A percentile compares a stretch with the other conserved stretches of the same genome.
These are phyloP conservation scores for Perca fluviatilis DNA, from an alignment of 2,113 vertebrate genomes.

Conservation along the genomic window DNA sequence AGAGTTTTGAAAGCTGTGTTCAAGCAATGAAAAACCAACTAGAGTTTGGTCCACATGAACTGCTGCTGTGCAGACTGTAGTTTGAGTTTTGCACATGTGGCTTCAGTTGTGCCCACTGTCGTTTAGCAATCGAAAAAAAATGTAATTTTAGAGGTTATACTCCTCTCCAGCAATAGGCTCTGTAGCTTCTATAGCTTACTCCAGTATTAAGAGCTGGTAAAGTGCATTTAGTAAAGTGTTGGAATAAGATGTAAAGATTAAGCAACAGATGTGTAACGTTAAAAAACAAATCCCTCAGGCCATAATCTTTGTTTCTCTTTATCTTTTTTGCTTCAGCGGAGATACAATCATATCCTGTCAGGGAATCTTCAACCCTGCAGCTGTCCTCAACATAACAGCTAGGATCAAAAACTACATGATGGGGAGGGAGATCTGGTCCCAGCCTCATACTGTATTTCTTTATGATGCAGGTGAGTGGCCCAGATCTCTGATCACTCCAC, in stretches of 20 bases:
- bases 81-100: too few relatives aligned
- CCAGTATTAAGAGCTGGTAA: not conserved
- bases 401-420: slow-evolving; percentile 7
- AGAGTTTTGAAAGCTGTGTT: too few relatives aligned
- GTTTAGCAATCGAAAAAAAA: too few relatives aligned
- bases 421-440: slow-evolving; percentile 41
- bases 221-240: not conserved
- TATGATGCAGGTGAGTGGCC: not conserved
- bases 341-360: not conserved
- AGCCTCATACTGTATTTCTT: slow-evolving; percentile 1
- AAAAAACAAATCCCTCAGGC: not conserved
- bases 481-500: not conserved
- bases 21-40: too few relatives aligned
- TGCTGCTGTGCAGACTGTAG: too few relatives aligned
- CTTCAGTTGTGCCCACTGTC: too few relatives aligned
- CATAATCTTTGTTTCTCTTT: not conserved
- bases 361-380: not conserved
- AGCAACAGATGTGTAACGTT: not conserved
- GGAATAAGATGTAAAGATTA: not conserved
- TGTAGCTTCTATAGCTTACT: not conserved
- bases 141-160: not conserved
- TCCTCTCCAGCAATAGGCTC: too few relatives aligned
- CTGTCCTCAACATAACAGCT: slow-evolving; percentile 23
- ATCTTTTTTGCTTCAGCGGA: not conserved
- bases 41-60: too few relatives aligned